Conservation (phyloP, 2,113 vertebrate genomes). For the Oreochromis aureus region DNA sequence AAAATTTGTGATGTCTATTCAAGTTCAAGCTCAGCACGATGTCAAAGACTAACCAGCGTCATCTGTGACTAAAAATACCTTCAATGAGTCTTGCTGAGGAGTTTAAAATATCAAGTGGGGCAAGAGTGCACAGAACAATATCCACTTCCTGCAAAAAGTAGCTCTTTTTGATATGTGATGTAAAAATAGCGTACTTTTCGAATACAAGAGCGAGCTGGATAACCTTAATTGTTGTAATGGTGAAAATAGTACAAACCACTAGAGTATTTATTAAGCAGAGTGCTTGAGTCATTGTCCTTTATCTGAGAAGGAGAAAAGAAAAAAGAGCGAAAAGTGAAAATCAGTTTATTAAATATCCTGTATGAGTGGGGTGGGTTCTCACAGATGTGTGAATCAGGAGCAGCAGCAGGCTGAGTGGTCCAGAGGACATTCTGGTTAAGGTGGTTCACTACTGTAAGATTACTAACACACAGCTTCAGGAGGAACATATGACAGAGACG, state of each 20-base stretch:
- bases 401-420: constrained; percentile 4
- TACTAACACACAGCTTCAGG: background rate
- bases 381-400: constrained; percentile 20
- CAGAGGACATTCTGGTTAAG: constrained; percentile 35
- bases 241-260: background rate
- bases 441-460: background rate
- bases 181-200: constrained; percentile 23
- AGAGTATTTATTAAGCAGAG: background rate
- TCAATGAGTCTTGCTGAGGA: background rate
- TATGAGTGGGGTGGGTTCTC: constrained; percentile 12
- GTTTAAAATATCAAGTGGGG: background rate
- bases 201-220: background rate
- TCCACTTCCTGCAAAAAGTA: background rate
- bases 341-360: background rate
- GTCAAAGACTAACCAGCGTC: background rate
- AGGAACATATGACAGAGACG: background rate
- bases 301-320: background rate
- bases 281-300: constrained; percentile 57
- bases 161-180: background rate
- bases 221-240: background rate
- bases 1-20: background rate
- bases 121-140: background rate
- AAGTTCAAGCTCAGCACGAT: background rate
- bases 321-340: background rate
- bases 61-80: constrained; percentile 15